Conservation (phyloP, 2,113 vertebrate genomes). For the Chauna torquata region DNA sequence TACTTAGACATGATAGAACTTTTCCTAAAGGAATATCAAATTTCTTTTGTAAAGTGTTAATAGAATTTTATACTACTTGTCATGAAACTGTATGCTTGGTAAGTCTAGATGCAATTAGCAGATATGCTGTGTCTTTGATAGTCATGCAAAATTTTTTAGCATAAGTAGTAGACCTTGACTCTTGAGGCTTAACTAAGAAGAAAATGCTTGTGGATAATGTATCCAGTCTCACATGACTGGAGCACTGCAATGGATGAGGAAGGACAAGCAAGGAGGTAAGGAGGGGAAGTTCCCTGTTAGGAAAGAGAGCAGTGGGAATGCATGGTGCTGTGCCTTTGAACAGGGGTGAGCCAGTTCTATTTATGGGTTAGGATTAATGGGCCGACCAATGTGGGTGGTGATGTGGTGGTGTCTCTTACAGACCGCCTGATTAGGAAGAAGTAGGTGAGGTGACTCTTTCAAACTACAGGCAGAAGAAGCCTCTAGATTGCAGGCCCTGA, state of each 20-base stretch:
- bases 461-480: too few species aligned
- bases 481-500: neutral
- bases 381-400: too few species aligned
- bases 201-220: neutral
- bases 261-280: neutral
- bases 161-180: neutral
- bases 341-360: neutral
- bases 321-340: neutral
- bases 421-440: neutral
- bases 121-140: neutral
- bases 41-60: neutral
- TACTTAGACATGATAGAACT: neutral
- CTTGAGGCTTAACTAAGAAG: neutral
- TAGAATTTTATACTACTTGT: neutral
- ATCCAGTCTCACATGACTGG: neutral
- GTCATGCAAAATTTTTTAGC: neutral
- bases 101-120: neutral
- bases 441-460: neutral
- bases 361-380: neutral
- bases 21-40: neutral
- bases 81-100: neutral
- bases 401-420: neutral
- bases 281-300: neutral
- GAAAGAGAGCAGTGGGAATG: neutral
- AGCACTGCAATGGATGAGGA: neutral